phyloP scores from a whole-genome alignment of 2,797 vertebrate species.

The Odontamblyopus rebecca region DNA sequence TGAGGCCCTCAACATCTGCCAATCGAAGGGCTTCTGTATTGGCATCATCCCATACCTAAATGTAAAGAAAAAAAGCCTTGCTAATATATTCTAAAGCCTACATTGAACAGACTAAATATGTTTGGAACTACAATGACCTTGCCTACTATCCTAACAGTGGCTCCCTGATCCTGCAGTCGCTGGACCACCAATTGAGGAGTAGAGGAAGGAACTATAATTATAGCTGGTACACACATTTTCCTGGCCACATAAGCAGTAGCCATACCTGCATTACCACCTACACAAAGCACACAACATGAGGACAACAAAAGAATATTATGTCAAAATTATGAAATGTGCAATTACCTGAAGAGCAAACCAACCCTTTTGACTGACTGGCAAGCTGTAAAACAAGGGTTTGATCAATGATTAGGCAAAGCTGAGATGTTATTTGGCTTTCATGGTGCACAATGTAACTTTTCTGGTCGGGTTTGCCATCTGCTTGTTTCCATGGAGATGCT shows the following conservation, averaged over 20 bases:
- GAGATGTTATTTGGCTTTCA: neutral
- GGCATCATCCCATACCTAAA: conserved; percentile 84
- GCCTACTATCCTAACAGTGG: conserved; percentile 70
- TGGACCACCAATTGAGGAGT: conserved; percentile 69
- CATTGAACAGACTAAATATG: too few species aligned
- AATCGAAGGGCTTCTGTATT: conserved; percentile 75
- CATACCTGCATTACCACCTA: conserved; percentile 82
- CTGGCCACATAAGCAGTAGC: conserved; percentile 77
- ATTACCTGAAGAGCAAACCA: conserved; percentile 80
- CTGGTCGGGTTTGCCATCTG: too few species aligned
- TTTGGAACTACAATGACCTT: conserved; percentile 57
- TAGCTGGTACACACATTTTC: conserved; percentile 75
- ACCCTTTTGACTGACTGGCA: conserved; percentile 65
- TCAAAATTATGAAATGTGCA: neutral
- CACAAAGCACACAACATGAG: conserved; percentile 1
- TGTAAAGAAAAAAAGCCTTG: neutral
- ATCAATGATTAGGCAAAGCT: neutral
- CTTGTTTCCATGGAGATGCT: too few species aligned
- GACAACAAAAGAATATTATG: neutral
- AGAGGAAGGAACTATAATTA: conserved; percentile 74
- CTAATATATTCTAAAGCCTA: neutral
- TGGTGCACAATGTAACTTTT: too few species aligned
- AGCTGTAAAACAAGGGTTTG: conserved; percentile 53
- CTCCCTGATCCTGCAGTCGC: conserved; percentile 73
- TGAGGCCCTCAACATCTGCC: conserved; percentile 67